Evolutionary conservation across 1,140 invertebrate species (phyloP).

Genomic region (Oryzaephilus surinamensis): DNA sequence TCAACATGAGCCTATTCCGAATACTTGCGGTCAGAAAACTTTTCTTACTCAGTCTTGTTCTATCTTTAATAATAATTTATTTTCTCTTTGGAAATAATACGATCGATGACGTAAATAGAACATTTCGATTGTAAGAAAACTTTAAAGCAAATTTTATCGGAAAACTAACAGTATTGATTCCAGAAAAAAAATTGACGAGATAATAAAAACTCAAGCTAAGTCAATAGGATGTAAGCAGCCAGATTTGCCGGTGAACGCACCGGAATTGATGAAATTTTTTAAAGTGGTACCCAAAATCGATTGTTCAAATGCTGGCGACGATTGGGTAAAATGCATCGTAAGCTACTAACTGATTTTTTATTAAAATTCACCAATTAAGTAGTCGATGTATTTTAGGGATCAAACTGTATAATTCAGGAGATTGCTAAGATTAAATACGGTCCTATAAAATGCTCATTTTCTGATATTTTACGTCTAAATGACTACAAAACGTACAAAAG

Average conservation of each 20-base stretch:
- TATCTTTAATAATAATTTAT: too few relatives aligned
- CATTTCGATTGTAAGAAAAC: too few relatives aligned
- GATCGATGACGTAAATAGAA: too few relatives aligned
- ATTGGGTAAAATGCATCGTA: conserved; percentile 47
- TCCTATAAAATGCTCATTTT: conserved; percentile 43
- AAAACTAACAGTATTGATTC: too few relatives aligned
- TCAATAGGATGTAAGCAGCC: conserved; percentile 50
- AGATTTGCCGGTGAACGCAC: conserved; percentile 49
- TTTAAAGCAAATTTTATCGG: too few relatives aligned
- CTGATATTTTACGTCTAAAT: conserved; percentile 50
- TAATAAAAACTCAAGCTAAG: conserved; percentile 19
- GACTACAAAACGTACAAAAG: conserved; percentile 45
- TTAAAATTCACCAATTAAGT: conserved; percentile 2
- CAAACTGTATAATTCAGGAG: conserved; percentile 43
- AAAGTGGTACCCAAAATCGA: conserved; percentile 45
- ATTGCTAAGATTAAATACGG: conserved; percentile 40
- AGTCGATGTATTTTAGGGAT: conserved; percentile 34
- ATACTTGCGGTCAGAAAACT: too few relatives aligned
- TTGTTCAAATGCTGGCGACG: conserved; percentile 44
- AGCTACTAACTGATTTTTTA: conserved; percentile 1
- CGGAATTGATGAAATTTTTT: conserved; percentile 58
- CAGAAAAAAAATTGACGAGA: conserved; percentile 18
- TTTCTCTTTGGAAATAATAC: too few relatives aligned
- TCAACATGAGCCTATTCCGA: too few relatives aligned
- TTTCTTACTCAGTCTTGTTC: too few relatives aligned